A percentile compares a stretch with the other conserved stretches of the same genome.
Conservation (phyloP, 2,113 vertebrate genomes). For the Anarhynchus alexandrinus region DNA sequence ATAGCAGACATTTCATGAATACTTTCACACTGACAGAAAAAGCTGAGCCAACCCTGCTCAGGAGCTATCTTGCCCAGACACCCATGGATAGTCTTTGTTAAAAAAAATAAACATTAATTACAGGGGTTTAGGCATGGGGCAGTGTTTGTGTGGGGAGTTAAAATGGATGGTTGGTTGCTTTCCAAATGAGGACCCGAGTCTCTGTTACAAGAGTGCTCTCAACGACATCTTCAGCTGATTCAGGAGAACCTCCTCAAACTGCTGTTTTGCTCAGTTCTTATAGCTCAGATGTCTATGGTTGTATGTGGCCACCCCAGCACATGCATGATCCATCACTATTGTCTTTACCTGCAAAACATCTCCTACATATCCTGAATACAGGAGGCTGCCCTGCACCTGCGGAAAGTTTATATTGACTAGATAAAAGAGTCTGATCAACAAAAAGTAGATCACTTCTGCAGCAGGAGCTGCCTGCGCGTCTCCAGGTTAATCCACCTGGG, state of each 20-base stretch:
- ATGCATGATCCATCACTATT: not conserved
- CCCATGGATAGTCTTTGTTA: not conserved
- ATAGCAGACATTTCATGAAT: not conserved
- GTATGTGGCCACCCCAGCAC: rapidly evolving
- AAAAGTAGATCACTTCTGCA: not conserved
- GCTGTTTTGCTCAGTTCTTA: not conserved
- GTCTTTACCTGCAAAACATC: not conserved
- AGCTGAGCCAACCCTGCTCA: not conserved
- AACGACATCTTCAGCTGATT: not conserved
- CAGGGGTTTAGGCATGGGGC: not conserved
- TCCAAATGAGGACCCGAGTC: not conserved
- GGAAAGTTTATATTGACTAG: not conserved
- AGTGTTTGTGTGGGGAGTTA: not conserved
- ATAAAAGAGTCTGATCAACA: not conserved
- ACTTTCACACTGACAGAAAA: not conserved
- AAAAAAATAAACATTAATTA: not conserved
- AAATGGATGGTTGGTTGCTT: not conserved
- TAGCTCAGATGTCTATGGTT: not conserved
- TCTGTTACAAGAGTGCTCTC: not conserved
- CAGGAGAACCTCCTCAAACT: not conserved
- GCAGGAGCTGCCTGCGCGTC: not conserved
- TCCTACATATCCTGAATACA: not conserved
- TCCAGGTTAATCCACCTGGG: rapidly evolving
- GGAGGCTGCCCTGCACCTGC: not conserved
- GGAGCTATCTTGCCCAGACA: not conserved